A percentile compares a stretch with the other conserved stretches of the same genome.
phyloP scores from a whole-genome alignment of 2,113 vertebrate species.

The Podiceps cristatus region DNA sequence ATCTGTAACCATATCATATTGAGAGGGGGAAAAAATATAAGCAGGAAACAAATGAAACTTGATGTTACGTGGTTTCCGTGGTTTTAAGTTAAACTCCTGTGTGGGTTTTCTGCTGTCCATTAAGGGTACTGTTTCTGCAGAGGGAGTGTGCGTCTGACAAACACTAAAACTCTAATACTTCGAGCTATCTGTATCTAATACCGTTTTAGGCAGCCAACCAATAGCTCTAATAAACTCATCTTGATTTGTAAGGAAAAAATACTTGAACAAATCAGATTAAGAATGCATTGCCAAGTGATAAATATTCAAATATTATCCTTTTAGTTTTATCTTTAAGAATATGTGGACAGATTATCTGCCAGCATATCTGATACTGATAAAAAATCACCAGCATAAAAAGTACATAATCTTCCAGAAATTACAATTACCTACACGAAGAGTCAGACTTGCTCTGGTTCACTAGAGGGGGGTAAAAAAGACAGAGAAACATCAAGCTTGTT shows the following conservation, averaged over 20 bases:
- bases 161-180: neutral
- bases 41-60: neutral
- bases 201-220: neutral
- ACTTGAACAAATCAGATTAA: neutral
- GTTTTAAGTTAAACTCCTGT: neutral
- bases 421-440: neutral
- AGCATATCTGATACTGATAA: neutral
- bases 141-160: neutral
- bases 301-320: neutral
- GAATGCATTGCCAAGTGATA: neutral
- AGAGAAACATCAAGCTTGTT: constrained; percentile 21
- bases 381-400: neutral
- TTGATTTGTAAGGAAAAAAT: neutral
- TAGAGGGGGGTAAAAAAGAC: neutral
- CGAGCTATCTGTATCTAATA: neutral
- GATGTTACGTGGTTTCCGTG: neutral
- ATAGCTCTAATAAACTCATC: neutral
- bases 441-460: neutral
- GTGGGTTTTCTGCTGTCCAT: neutral
- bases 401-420: neutral
- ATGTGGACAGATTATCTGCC: neutral
- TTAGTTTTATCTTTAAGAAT: neutral
- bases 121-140: neutral
- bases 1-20: neutral
- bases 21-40: rapidly evolving